A percentile compares a stretch with the other conserved stretches of the same genome.
Conservation (phyloP, 2,113 vertebrate species). For the Prolemur simus region DNA sequence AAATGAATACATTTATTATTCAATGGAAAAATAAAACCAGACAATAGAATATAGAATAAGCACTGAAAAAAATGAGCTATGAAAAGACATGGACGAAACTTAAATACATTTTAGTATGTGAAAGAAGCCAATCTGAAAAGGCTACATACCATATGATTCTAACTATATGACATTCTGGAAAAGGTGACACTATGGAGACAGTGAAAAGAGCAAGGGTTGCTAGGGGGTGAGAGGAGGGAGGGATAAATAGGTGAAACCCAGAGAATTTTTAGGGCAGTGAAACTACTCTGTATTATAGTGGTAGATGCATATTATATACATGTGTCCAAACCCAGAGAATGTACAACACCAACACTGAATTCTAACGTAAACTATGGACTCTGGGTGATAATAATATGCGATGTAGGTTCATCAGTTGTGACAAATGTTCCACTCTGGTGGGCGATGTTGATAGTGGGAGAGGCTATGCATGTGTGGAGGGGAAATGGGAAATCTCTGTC, state of each 20-base stretch:
- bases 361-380: neutral
- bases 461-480: accelerated
- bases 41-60: neutral
- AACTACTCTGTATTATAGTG: neutral
- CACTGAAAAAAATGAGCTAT: neutral
- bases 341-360: neutral
- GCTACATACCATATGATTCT: neutral
- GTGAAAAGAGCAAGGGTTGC: neutral
- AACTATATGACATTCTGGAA: neutral
- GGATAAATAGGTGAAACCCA: neutral
- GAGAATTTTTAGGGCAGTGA: neutral
- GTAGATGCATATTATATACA: neutral
- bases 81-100: neutral
- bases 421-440: neutral
- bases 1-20: neutral
- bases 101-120: neutral
- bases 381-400: neutral
- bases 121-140: neutral
- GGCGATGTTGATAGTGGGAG: too few relatives aligned
- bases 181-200: neutral
- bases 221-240: neutral
- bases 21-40: neutral
- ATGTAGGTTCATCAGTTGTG: neutral
- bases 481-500: neutral
- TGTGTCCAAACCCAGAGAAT: neutral